Evolutionary conservation across 2,888 invertebrate species (phyloP).

Genomic region (Leptinotarsa tumamoca): DNA sequence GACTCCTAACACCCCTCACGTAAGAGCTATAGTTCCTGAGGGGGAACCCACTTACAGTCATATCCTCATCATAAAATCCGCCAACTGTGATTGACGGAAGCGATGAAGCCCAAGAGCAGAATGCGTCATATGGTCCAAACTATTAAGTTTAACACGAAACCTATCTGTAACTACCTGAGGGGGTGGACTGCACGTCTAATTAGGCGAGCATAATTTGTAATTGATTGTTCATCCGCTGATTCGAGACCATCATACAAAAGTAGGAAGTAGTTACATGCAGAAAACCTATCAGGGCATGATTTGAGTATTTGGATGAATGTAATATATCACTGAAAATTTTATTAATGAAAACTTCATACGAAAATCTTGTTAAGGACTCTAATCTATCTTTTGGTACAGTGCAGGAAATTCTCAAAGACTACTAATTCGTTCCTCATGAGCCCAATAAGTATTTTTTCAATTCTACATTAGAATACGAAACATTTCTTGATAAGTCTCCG

Average conservation of each 20-base stretch:
- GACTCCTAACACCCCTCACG: neutral
- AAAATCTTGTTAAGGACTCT: neutral
- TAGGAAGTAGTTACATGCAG: neutral
- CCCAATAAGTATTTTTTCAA: too few relatives aligned
- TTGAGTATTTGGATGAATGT: neutral
- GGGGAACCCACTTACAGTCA: conserved; percentile 7
- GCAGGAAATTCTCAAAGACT: too few relatives aligned
- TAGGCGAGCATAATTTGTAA: conserved; percentile 52
- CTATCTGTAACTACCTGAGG: conserved; percentile 46
- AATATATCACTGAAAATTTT: neutral
- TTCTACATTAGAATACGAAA: too few relatives aligned
- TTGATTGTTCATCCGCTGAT: conserved; percentile 48
- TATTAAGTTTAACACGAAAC: conserved; percentile 46
- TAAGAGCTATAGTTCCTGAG: conserved; percentile 1
- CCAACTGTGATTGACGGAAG: conserved; percentile 62
- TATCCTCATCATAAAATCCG: conserved; percentile 9
- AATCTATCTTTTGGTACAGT: too few relatives aligned
- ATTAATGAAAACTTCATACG: neutral
- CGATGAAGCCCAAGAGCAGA: conserved; percentile 56
- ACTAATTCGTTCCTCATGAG: too few relatives aligned
- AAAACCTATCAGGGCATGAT: neutral
- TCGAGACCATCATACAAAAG: neutral
- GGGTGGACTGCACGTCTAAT: conserved; percentile 46
- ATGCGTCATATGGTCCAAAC: conserved; percentile 45
- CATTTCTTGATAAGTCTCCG: too few relatives aligned